These are phyloP conservation scores for Camelus bactrianus DNA, from an alignment of 2,113 vertebrate genomes.

Conservation along the genomic window DNA sequence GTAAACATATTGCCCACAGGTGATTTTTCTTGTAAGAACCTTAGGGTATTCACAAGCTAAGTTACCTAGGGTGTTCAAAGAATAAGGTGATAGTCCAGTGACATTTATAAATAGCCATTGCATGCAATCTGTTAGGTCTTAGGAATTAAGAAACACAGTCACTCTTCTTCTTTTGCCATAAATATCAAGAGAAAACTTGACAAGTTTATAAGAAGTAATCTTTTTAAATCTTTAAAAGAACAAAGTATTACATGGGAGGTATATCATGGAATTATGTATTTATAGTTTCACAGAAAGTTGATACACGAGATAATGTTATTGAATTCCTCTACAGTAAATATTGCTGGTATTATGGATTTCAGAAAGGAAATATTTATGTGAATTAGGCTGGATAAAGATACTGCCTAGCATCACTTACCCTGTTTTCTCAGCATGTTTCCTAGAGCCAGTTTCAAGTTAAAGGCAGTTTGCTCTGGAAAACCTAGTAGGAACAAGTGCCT, in stretches of 20 bases:
- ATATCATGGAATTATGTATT: background rate
- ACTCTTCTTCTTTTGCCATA: background rate
- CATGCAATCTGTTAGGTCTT: too few species aligned
- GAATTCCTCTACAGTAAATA: background rate
- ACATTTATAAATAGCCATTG: too few species aligned
- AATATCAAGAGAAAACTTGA: background rate
- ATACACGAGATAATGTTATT: background rate
- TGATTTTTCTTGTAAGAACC: too few species aligned
- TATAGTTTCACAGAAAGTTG: background rate
- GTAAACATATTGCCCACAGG: too few species aligned
- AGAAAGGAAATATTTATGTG: background rate
- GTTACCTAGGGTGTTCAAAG: too few species aligned
- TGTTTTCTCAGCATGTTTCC: too few species aligned
- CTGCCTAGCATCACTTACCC: background rate
- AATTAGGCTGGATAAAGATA: background rate
- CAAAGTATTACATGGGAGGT: background rate
- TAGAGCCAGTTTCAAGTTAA: too few species aligned
- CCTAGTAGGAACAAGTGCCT: too few species aligned
- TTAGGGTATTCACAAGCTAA: too few species aligned
- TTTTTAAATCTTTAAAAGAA: slow-evolving; percentile 1
- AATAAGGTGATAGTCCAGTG: too few species aligned
- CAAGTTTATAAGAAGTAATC: background rate
- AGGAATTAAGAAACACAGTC: too few species aligned
- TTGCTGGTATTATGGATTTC: background rate
- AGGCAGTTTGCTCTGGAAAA: too few species aligned